phyloP scores from a whole-genome alignment of 2,888 invertebrate species.

The Tromatobia lineatoria region DNA sequence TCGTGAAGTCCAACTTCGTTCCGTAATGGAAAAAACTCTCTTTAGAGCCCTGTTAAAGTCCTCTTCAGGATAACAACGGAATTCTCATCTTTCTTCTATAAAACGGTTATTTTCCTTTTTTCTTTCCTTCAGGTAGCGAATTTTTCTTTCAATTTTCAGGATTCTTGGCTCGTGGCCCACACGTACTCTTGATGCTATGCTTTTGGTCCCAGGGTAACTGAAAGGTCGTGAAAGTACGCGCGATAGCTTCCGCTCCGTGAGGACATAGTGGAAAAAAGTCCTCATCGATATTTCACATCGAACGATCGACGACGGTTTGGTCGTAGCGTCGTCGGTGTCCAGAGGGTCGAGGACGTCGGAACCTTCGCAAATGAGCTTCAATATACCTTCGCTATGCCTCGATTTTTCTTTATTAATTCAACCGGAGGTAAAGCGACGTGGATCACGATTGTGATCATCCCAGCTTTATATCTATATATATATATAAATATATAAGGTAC shows the following conservation, averaged over 20 bases:
- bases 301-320: constrained; percentile 45
- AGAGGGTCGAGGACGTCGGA: constrained; percentile 56
- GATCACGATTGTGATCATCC: constrained; percentile 21
- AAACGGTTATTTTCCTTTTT: neutral
- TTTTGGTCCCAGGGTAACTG: neutral
- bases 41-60: neutral
- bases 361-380: constrained; percentile 26
- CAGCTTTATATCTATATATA: neutral
- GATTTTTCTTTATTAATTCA: constrained; percentile 25
- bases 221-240: constrained; percentile 23
- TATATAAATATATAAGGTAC: constrained; percentile 5
- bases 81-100: neutral
- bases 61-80: neutral
- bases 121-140: neutral
- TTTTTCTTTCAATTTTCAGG: constrained; percentile 49
- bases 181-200: neutral
- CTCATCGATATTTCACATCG: constrained; percentile 66
- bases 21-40: neutral
- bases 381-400: constrained; percentile 21
- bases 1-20: neutral
- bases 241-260: constrained; percentile 19
- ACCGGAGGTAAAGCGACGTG: neutral
- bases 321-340: constrained; percentile 33
- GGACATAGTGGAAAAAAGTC: constrained; percentile 33
- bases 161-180: constrained; percentile 49